Conservation (phyloP, 2,888 invertebrate genomes). For the Lithosia quadra region DNA sequence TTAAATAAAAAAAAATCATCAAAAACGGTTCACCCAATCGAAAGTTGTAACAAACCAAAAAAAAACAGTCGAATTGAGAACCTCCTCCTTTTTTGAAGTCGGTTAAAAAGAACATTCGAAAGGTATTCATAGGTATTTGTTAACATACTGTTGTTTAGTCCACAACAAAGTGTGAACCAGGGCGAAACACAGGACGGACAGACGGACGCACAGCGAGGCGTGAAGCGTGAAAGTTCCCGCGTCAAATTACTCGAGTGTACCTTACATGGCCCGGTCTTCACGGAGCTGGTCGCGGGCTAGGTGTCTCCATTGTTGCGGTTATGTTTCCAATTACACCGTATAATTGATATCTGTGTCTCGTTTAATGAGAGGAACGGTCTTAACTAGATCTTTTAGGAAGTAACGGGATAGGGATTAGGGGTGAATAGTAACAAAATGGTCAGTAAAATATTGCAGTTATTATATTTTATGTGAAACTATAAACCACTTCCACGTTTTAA, state of each 20-base stretch:
- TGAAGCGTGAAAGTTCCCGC: constrained; percentile 52
- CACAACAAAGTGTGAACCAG: constrained; percentile 32
- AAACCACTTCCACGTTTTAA: too few species aligned
- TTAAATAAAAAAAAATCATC: too few species aligned
- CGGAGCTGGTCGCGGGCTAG: constrained; percentile 1
- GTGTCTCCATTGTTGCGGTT: constrained; percentile 23
- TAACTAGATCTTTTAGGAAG: background rate
- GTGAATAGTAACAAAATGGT: too few species aligned
- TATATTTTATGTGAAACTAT: too few species aligned
- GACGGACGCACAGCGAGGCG: constrained; percentile 40
- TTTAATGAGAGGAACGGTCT: background rate
- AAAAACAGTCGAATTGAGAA: too few species aligned
- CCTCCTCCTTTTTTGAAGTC: too few species aligned
- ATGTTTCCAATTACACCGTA: constrained; percentile 6
- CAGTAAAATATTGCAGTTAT: too few species aligned
- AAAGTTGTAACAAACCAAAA: too few species aligned
- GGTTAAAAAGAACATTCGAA: too few species aligned
- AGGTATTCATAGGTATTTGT: too few species aligned
- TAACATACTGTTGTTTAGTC: background rate
- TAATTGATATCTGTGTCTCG: background rate
- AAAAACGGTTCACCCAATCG: too few species aligned
- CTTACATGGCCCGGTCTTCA: background rate
- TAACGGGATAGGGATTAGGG: too few species aligned
- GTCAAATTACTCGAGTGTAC: constrained; percentile 32
- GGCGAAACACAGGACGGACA: constrained; percentile 36